Evolutionary conservation across 1,140 invertebrate genomes (phyloP), one percentile per base, ranked within the genome.

Genomic region (Atta cephalotes): DNA sequence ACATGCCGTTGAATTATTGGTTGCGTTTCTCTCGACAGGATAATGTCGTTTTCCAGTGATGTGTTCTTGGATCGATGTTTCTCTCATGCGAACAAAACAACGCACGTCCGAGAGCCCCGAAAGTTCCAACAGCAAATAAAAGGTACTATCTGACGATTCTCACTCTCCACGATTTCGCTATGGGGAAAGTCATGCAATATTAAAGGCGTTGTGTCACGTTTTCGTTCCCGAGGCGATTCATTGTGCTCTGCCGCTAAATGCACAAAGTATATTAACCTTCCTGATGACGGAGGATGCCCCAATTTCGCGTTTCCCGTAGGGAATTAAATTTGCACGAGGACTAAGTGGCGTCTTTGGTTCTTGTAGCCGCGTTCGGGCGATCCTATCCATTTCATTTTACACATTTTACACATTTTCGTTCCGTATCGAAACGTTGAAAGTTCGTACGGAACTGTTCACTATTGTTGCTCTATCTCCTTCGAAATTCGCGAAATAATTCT

Each of bases 261-360:
- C 78, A 56, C 62, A 86, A 79, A 79, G 81, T 60, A 86, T 89
- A 62, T 84, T 58, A 85, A 72, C 60, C 68, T 25, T 56, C 56
- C 49, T 77, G 45, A 60, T 66, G 63, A 86, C 71, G 81, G 21
- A 70, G 66, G 66, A 79, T 88, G 87, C 25, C 89, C 84, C 87
- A 91, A 88, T 91, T 91, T 88, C 68, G 35, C 74, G 74, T 85
- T 65, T 56, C 89, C 51, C 60, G 56, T 74, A 53, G 76, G 68
- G 84, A 91, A 91, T 91, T 89, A 91, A 91, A 91, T 91, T 91
- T 91, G 76, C 90, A 91, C 86, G 79, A 91, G 88, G 76, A 84
- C 90, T 91, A 91, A 91, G 90, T 91, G 90, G 90, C 74, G 79
- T 88, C 82, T 89, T 91, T 90, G 87, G 89, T 91, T 87, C 87